Conservation (phyloP, 2,113 vertebrate species). For the Gambusia affinis region DNA sequence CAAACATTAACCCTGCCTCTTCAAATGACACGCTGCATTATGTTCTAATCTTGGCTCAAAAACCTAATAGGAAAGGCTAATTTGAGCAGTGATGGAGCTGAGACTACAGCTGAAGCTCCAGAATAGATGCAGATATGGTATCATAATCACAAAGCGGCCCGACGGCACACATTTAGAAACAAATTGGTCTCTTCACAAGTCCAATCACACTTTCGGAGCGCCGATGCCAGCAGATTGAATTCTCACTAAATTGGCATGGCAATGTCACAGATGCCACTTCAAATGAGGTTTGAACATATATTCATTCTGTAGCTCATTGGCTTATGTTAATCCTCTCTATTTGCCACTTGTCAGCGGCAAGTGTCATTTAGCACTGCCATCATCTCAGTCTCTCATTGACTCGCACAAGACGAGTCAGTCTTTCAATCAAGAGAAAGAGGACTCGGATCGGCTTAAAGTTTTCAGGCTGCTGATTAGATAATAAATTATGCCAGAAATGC, state of each 20-base stretch:
- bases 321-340: slow-evolving; percentile 78
- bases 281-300: slow-evolving; percentile 79
- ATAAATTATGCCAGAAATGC: slow-evolving; percentile 70
- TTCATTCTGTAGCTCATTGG: slow-evolving; percentile 75
- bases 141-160: slow-evolving; percentile 68
- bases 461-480: slow-evolving; percentile 70
- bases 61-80: slow-evolving; percentile 76
- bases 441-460: slow-evolving; percentile 70
- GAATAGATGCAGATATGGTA: slow-evolving; percentile 73
- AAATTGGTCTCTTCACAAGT: slow-evolving; percentile 75
- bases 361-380: slow-evolving; percentile 66
- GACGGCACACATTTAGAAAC: slow-evolving; percentile 70
- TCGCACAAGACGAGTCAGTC: slow-evolving; percentile 68
- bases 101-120: slow-evolving; percentile 66
- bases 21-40: slow-evolving; percentile 71
- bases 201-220: slow-evolving; percentile 65
- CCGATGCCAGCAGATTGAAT: slow-evolving; percentile 77
- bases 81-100: slow-evolving; percentile 73
- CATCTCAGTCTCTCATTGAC: slow-evolving; percentile 58
- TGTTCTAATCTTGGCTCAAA: slow-evolving; percentile 76
- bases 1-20: slow-evolving; percentile 72
- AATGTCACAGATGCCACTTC: slow-evolving; percentile 77
- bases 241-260: slow-evolving; percentile 76
- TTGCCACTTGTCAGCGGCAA: slow-evolving; percentile 73
- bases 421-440: slow-evolving; percentile 69